Percentiles rank a stretch among this genome's conserved stretches.
These are phyloP conservation scores for Amphipoea lucens DNA, from an alignment of 2,888 invertebrate species.

Conservation along the genomic window DNA sequence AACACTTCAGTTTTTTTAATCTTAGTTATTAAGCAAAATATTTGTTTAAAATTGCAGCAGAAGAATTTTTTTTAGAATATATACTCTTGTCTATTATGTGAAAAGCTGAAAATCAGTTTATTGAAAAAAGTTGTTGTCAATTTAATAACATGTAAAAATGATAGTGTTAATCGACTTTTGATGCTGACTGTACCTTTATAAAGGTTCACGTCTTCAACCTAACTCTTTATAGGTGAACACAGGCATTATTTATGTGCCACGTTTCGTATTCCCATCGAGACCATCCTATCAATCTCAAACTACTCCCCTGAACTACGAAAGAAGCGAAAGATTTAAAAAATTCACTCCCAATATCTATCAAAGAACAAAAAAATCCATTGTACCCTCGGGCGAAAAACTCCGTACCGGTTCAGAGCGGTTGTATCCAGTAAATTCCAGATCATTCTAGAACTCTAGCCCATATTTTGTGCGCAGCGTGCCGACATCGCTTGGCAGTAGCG, in stretches of 20 bases:
- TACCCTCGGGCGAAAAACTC: conserved; percentile 48
- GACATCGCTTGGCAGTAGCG: conserved; percentile 70
- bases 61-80: too few species aligned
- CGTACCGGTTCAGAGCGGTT: conserved; percentile 65
- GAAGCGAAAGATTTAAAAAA: conserved; percentile 28
- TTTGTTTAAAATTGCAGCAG: too few species aligned
- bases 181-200: too few species aligned
- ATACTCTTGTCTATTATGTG: too few species aligned
- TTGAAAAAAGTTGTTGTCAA: too few species aligned
- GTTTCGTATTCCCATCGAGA: conserved; percentile 4
- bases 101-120: too few species aligned
- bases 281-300: conserved; percentile 10
- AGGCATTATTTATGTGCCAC: not conserved
- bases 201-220: not conserved
- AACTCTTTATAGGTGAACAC: not conserved
- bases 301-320: not conserved
- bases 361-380: conserved; percentile 35
- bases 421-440: conserved; percentile 72
- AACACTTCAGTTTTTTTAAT: too few species aligned
- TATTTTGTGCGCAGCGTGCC: conserved; percentile 78
- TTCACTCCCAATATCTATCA: conserved; percentile 44
- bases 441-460: conserved; percentile 66
- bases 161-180: too few species aligned
- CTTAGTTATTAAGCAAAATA: too few species aligned
- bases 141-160: too few species aligned